Percentiles rank a stretch among this genome's conserved stretches.
Evolutionary conservation across 2,888 invertebrate species (phyloP).

Genomic region (Stegana nigrithorax): DNA sequence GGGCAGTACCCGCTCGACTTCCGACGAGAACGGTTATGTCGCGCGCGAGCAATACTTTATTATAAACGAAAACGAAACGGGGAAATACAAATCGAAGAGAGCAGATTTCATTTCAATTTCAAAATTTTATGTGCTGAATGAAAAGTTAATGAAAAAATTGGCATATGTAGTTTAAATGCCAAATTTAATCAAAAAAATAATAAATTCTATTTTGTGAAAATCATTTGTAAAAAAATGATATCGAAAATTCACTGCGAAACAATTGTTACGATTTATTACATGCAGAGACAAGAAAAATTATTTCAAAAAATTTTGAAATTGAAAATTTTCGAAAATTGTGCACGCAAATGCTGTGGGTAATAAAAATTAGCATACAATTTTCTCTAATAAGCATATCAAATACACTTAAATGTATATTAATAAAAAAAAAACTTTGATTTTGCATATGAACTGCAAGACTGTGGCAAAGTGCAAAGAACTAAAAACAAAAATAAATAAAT

Average conservation of each 20-base stretch:
- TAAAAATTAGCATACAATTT: too few relatives aligned
- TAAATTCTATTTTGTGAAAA: conserved; percentile 9
- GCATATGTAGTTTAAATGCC: neutral
- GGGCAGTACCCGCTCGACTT: too few relatives aligned
- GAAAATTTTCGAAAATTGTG: conserved; percentile 15
- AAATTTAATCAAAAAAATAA: too few relatives aligned
- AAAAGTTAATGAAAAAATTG: neutral
- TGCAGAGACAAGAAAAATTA: conserved; percentile 31
- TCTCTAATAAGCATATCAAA: too few relatives aligned
- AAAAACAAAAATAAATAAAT: conserved; percentile 13
- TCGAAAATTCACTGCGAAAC: neutral
- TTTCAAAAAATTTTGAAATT: conserved; percentile 42
- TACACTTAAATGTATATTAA: too few relatives aligned
- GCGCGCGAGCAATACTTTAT: conserved; percentile 8
- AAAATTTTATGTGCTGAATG: too few relatives aligned
- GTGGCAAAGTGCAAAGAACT: too few relatives aligned
- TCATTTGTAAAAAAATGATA: too few relatives aligned
- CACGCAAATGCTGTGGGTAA: conserved; percentile 1
- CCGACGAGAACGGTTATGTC: conserved; percentile 5
- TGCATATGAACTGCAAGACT: too few relatives aligned
- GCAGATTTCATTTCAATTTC: conserved; percentile 11
- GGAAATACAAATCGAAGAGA: neutral
- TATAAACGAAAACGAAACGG: neutral
- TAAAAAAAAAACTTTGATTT: too few relatives aligned
- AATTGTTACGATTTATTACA: neutral